Conservation (phyloP, 2,113 vertebrate species). For the Gymnarchus niloticus region DNA sequence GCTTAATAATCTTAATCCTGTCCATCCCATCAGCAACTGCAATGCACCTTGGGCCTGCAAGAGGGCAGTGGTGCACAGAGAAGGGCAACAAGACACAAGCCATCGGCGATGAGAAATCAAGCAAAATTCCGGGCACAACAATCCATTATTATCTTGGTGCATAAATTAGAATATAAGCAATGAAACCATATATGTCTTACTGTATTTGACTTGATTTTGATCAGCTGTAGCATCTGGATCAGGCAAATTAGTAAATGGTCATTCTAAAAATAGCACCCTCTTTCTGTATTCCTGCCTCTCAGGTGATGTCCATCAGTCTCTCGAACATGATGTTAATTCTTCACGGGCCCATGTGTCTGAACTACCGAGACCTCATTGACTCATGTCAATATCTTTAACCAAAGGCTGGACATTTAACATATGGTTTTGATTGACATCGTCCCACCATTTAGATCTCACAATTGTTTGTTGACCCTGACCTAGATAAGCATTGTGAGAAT, state of each 20-base stretch:
- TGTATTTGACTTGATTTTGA: not conserved
- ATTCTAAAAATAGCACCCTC: not conserved
- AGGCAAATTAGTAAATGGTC: no score
- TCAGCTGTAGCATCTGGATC: not conserved
- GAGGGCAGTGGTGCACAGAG: no score
- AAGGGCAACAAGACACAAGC: not conserved
- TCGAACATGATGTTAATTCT: not conserved
- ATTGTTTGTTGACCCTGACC: not conserved
- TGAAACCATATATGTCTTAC: not conserved
- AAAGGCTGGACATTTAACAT: not conserved
- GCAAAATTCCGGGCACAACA: not conserved
- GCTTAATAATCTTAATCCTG: constrained; percentile 8
- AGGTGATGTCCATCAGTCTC: not conserved
- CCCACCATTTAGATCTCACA: not conserved
- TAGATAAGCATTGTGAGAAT: not conserved
- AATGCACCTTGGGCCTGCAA: not conserved
- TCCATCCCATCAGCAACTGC: constrained; percentile 15
- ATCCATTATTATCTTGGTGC: not conserved
- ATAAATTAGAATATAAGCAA: not conserved
- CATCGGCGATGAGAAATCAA: not conserved
- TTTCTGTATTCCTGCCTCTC: not conserved
- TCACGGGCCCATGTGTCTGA: not conserved
- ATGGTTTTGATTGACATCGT: not conserved
- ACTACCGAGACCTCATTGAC: not conserved
- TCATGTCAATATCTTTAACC: not conserved